A percentile compares a stretch with the other conserved stretches of the same genome.
These are phyloP conservation scores for Odobenus rosmarus DNA, from an alignment of 2,113 vertebrate species.

Conservation along the genomic window DNA sequence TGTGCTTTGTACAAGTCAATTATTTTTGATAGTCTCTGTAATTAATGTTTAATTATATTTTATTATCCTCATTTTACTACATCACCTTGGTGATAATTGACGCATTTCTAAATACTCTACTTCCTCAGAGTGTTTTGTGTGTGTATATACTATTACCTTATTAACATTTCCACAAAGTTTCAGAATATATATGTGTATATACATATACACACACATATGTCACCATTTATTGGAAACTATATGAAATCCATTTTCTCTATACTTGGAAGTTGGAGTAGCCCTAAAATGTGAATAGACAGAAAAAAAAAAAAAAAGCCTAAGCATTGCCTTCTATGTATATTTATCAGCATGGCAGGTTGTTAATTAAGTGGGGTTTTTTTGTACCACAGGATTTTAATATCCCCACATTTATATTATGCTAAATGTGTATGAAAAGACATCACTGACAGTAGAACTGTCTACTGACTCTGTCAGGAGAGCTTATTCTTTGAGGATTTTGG, in stretches of 20 bases:
- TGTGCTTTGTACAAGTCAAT: slow-evolving; percentile 87
- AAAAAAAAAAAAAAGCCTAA: not conserved
- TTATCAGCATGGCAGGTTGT: not conserved
- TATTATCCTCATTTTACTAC: slow-evolving; percentile 85
- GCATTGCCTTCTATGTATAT: not conserved
- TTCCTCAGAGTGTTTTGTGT: not conserved
- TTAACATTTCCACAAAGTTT: slow-evolving; percentile 61
- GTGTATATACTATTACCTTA: slow-evolving; percentile 45
- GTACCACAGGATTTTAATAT: not conserved
- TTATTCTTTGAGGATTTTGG: not conserved
- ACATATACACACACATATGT: not conserved
- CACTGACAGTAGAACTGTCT: not conserved
- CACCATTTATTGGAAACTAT: not conserved
- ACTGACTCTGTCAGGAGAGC: not conserved
- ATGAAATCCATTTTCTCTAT: not conserved
- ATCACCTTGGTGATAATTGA: slow-evolving; percentile 80
- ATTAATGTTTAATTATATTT: slow-evolving; percentile 89
- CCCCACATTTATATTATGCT: not conserved
- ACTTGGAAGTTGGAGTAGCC: not conserved
- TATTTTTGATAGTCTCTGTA: slow-evolving; percentile 88
- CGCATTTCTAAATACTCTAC: slow-evolving; percentile 77
- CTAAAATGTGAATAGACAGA: not conserved
- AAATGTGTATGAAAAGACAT: not conserved
- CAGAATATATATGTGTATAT: not conserved
- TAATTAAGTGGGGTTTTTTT: not conserved